Evolutionary conservation across 2,797 vertebrate genomes (phyloP), one percentile per base, ranked within the genome.

Genomic region (Arnoldichthys spilopterus): DNA sequence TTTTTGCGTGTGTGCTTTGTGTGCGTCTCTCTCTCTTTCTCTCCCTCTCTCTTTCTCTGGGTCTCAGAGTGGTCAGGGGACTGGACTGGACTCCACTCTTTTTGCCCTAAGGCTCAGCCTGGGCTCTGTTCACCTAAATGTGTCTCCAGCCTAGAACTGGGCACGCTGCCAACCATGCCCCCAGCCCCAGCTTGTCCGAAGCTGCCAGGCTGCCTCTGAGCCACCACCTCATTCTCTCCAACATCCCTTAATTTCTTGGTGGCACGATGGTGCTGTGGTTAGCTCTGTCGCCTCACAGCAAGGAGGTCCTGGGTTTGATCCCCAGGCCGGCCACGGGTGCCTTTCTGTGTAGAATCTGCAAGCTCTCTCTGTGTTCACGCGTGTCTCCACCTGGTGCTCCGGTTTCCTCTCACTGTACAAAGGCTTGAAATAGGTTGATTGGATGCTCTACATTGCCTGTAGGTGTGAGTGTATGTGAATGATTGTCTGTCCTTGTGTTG

Each of bases 61-160:
- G 76, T 53, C 61, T 69, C 62, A 56, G 76, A 74, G 66, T 76
- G 75, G 40, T 72, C 63, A 70, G 83, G 85, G 88, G 82, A 87
- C 86, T 78, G 82, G 87, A 87, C 84, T 90, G 89, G 90, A 87
- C 85, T 92, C 86, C 83, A 92, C 91, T 92, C 88, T 87, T 77
- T 90, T 22, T 62, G 91, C 90, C 90, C 90, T 86, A 83, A 85
- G 92, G 91, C 88, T 84, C 89, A 79, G 90, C 89, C 88, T 91
- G 87, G 85, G 90, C 89, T 90, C 86, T 63, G 84, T 91, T 89
- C 82, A 88, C 89, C 88, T 88, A 85, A 87, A 85, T 90, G 87
- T 84, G 77, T 82, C 83, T 79, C 84, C 69, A 66, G 71, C 64
- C 66, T 53, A 82, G 79, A 79, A 22, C 80, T 77, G 85, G 78